Evolutionary conservation across 2,888 invertebrate species (phyloP).

Genomic region (Pristionchus exspectatus): DNA sequence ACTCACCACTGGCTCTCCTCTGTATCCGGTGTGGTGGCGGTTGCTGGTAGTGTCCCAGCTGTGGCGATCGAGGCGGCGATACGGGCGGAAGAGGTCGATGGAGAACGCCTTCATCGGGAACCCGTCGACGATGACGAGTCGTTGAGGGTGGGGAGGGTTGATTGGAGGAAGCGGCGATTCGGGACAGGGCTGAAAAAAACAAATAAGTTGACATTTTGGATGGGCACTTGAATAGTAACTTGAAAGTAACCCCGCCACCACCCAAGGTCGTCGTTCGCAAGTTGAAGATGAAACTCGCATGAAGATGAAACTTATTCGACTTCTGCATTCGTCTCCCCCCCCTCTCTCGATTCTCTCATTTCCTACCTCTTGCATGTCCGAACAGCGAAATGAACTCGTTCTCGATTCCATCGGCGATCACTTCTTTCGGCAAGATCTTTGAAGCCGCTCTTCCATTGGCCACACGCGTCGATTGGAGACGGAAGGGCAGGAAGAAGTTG

Average conservation of each 20-base stretch:
- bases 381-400: constrained; percentile 75
- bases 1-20: constrained; percentile 33
- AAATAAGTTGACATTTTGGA: background rate
- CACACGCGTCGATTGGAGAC: constrained; percentile 72
- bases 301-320: no score
- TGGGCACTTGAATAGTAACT: no score
- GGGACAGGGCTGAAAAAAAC: constrained; percentile 33
- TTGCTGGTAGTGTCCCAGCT: constrained; percentile 9
- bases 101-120: background rate
- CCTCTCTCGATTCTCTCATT: no score
- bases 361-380: constrained; percentile 67
- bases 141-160: background rate
- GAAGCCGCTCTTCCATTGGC: constrained; percentile 64
- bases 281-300: no score
- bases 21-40: constrained; percentile 28
- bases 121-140: constrained; percentile 26
- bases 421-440: constrained; percentile 44
- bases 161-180: constrained; percentile 6
- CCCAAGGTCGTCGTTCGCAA: no score
- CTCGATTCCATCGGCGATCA: constrained; percentile 64
- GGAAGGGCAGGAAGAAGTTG: constrained; percentile 75
- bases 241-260: no score
- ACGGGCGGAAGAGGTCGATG: background rate
- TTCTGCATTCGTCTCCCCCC: no score
- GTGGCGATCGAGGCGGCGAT: constrained; percentile 35